These are phyloP conservation scores for Gisinianus flammeolus DNA, from an alignment of 2,888 invertebrate genomes.

Conservation along the genomic window DNA sequence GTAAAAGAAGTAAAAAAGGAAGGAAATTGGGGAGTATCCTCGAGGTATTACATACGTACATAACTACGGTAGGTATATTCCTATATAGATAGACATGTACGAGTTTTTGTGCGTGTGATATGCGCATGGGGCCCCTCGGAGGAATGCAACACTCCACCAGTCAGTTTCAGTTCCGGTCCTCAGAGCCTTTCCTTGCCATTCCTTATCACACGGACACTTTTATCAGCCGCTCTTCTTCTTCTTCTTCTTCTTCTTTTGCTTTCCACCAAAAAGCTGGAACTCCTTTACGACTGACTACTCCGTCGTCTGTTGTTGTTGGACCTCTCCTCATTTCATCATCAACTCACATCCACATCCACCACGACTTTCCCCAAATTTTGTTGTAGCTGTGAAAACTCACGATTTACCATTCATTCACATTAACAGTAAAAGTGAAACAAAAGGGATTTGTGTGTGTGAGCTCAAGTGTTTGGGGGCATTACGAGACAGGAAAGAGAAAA, in stretches of 20 bases:
- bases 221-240: too few species aligned
- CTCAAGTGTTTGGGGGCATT: not conserved
- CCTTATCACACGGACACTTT: too few species aligned
- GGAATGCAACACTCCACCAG: conserved; percentile 20
- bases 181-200: conserved; percentile 18
- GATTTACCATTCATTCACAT: not conserved
- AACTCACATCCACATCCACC: not conserved
- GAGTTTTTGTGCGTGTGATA: conserved; percentile 24
- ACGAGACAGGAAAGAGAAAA: not conserved
- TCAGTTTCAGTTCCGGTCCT: conserved; percentile 23
- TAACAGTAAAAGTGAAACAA: not conserved
- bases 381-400: too few species aligned
- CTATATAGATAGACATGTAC: too few species aligned
- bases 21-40: not conserved
- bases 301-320: not conserved
- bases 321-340: not conserved
- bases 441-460: not conserved
- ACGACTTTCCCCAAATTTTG: too few species aligned
- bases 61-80: not conserved
- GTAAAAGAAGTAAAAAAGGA: too few species aligned
- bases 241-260: too few species aligned
- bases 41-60: not conserved
- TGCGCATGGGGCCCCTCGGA: conserved; percentile 32
- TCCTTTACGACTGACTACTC: too few species aligned
- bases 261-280: too few species aligned